These are phyloP conservation scores for Dolichallabes microphthalmus DNA, from an alignment of 2,113 vertebrate species.

Conservation along the genomic window DNA sequence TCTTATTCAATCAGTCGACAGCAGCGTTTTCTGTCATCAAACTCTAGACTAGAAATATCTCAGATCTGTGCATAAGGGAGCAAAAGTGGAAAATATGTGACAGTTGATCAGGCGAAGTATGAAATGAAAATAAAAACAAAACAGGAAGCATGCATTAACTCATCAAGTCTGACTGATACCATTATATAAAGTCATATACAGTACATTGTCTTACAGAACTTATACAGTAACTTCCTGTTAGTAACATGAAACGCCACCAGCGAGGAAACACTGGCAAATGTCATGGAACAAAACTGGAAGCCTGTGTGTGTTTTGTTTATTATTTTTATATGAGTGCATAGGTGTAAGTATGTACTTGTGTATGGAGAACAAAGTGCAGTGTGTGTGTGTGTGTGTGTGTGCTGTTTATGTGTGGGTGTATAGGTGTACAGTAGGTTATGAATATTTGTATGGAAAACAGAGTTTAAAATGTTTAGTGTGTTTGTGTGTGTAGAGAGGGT, in stretches of 20 bases:
- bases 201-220: not conserved
- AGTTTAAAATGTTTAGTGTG: not conserved
- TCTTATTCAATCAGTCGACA: not conserved
- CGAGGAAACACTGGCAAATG: not conserved
- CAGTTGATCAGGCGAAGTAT: not conserved
- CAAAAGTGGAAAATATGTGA: not conserved
- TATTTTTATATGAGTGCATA: not conserved
- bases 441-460: not conserved
- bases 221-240: not conserved
- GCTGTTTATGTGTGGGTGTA: not conserved
- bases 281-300: not conserved
- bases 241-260: not conserved
- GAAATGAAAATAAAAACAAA: slow-evolving; percentile 1
- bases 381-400: not conserved
- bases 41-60: not conserved
- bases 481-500: too few relatives aligned
- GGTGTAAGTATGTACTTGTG: not conserved
- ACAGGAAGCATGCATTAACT: not conserved
- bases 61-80: not conserved
- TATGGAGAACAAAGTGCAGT: not conserved
- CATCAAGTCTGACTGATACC: not conserved
- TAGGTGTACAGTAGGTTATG: not conserved
- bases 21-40: not conserved
- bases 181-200: not conserved
- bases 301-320: not conserved